A percentile compares a stretch with the other conserved stretches of the same genome.
phyloP scores from a whole-genome alignment of 2,113 vertebrate genomes.

The Epinephelus moara region DNA sequence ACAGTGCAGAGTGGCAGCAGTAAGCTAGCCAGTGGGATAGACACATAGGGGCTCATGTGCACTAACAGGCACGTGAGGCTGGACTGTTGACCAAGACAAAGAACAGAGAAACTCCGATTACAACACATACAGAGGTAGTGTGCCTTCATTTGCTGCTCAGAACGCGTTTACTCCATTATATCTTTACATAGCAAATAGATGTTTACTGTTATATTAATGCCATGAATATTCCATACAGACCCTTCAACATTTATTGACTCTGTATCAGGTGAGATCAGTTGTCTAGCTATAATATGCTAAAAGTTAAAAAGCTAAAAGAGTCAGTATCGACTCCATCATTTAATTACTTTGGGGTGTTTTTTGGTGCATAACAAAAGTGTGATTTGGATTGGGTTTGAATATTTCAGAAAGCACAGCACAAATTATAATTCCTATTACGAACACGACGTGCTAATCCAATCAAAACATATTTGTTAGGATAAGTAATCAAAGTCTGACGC shows the following conservation, averaged over 20 bases:
- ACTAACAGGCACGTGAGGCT: no score
- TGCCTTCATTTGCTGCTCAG: no score
- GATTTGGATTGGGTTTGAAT: constrained; percentile 12
- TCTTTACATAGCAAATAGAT: no score
- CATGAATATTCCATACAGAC: no score
- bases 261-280: background rate
- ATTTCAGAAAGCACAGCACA: constrained; percentile 9
- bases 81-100: no score
- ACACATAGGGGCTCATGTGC: no score
- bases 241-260: background rate
- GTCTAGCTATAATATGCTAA: background rate
- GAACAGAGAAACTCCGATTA: no score
- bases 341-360: background rate
- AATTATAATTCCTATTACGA: constrained; percentile 20
- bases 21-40: no score
- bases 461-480: constrained; percentile 32
- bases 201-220: no score
- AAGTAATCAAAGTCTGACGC: constrained; percentile 12
- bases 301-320: background rate
- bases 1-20: no score
- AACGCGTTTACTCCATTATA: no score
- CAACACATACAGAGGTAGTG: no score
- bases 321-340: background rate
- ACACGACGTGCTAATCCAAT: constrained; percentile 21
- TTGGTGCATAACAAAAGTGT: background rate